Conservation (phyloP, 2,888 invertebrate species). For the Lydus trimaculatus region DNA sequence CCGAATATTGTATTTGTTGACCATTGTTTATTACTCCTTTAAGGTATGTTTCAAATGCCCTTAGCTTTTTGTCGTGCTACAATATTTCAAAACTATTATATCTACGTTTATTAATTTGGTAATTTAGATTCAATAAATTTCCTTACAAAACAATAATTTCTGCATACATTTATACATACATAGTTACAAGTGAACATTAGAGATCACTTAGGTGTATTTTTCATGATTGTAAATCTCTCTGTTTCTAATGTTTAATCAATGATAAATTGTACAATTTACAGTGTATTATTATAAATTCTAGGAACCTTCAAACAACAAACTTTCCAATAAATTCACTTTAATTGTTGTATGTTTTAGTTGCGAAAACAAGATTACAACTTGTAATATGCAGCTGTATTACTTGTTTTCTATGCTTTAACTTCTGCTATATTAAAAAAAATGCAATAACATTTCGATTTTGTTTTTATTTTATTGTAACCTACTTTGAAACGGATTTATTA, state of each 20-base stretch:
- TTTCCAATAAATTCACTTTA: too few species aligned
- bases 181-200: not conserved
- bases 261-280: not conserved
- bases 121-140: too few species aligned
- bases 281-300: not conserved
- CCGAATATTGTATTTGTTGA: too few species aligned
- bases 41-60: too few species aligned
- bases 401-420: too few species aligned
- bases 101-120: not conserved
- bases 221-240: constrained; percentile 2
- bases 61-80: too few species aligned
- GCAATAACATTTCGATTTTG: not conserved
- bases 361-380: too few species aligned
- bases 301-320: too few species aligned
- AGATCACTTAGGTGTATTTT: constrained; percentile 4
- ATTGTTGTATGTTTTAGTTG: too few species aligned
- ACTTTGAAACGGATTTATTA: not conserved
- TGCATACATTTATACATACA: not conserved
- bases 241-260: constrained; percentile 8
- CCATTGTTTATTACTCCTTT: too few species aligned
- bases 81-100: too few species aligned
- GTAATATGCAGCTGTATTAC: too few species aligned
- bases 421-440: not conserved
- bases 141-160: not conserved
- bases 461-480: not conserved